phyloP scores from a whole-genome alignment of 2,113 vertebrate genomes.

The Psittacara wagleri region DNA sequence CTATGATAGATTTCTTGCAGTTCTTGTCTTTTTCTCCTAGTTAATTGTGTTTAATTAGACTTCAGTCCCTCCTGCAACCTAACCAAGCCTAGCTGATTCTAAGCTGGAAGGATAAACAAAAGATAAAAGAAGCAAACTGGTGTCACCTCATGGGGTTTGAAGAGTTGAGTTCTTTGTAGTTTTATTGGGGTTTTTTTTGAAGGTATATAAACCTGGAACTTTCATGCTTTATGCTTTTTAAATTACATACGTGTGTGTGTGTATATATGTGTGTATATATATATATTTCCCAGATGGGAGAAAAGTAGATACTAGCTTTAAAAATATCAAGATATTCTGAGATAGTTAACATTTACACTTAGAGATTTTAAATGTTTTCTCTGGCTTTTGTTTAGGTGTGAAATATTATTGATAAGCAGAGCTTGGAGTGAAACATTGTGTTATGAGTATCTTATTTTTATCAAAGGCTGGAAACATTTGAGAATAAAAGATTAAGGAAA shows the following conservation, averaged over 20 bases:
- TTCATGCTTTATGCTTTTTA: background rate
- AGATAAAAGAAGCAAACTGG: background rate
- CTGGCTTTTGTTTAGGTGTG: background rate
- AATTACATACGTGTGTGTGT: too few species aligned
- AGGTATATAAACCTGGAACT: background rate
- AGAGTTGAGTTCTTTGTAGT: background rate
- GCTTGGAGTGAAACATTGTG: background rate
- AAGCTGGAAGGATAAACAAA: background rate
- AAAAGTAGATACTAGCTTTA: background rate
- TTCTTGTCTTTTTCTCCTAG: background rate
- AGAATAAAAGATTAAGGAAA: background rate
- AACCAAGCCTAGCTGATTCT: background rate
- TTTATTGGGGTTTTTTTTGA: background rate
- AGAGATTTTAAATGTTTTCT: background rate
- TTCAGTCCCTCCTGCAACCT: background rate
- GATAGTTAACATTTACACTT: background rate
- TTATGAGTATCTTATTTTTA: background rate
- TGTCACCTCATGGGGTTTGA: background rate
- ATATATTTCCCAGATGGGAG: background rate
- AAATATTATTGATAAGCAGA: background rate
- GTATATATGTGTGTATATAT: too few species aligned
- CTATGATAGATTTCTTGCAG: background rate
- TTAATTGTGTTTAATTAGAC: background rate
- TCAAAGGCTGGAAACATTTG: background rate
- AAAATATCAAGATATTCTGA: background rate